Base-by-base conservation (phyloP, 2,113 vertebrate genomes). In the Pseudorhombus dupliciocellatus region DNA sequence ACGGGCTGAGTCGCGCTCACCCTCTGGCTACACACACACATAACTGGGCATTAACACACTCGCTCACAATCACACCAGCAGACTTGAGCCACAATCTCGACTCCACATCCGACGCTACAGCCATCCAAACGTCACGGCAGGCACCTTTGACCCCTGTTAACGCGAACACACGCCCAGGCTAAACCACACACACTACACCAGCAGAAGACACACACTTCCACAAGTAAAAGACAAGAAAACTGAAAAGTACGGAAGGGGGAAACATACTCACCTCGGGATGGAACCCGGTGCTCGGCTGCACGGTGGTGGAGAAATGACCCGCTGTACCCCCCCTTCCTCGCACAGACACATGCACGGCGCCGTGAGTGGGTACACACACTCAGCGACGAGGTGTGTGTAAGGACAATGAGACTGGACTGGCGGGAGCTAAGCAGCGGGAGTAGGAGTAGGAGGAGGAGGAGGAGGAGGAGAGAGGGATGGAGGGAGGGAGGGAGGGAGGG, bases 331-430 rank as follows among this genome's bases (percentile, higher is more conserved):
- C 40, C 34, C 15, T 64, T 81, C 75, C 80, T 73, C 65, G 24
- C 73, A 56, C 72, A 34, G 67, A 73, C 84, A 61, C 82, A 77
- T 63, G 61, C 69, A 75, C 61, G 42, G 34, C n/a, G 6, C 9
- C 12, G 21, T 52, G 21, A 15, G 22, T 46, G 6, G 11, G 18
- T 22, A 16, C 66, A 15, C 53, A 48, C 75, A 30, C 73, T 48
- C 62, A 2, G 44, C 31, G 46, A 51, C 16, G 70, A 83, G 52
- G 74, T 82, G 83, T 88, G 88, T 70, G 74, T 50, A 72, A 83
- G 84, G 87, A 93, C 91, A 93, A 93, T 92, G 89, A 88, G 88
- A 74, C 79, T 66, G 84, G 79, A 87, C 70, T 87, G 75, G 89
- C 86, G 77, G 78, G 84, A 89, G 89, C 80, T 79, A 64, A 74